Base-by-base conservation (phyloP, 2,113 vertebrate species). In the Cygnus buccinator region DNA sequence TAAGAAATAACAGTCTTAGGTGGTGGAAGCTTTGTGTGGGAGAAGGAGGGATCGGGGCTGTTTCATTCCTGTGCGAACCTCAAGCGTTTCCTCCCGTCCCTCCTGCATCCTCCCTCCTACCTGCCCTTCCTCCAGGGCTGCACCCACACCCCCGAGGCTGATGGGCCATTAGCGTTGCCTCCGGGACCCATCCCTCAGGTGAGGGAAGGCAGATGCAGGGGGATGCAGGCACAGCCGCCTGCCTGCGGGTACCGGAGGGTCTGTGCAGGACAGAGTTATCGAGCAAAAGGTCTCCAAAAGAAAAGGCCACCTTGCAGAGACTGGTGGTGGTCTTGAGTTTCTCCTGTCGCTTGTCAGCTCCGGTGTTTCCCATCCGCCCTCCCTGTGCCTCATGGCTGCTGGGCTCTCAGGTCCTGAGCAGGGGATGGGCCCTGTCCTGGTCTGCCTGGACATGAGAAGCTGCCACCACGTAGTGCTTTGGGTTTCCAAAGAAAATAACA, bases 51-150 rank as follows among this genome's bases (percentile, higher is more conserved):
- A 41, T 5, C 8, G 66, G 57, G 55, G 20, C 33, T 61, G 37
- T 87, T 85, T 79, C 79, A 75, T 91, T 82, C 59, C 63, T 82
- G 9, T 54, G 29, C 48, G 82, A 88, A 73, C 63, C 28, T 68
- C 46, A 26, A 3, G 33, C 3, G 2, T 86, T 90, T 92, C 50
- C 48, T 92, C 39, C 39, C 0, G 0, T 71, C 12, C 35, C 16
- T 15, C 15, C 35, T 61, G 48, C 7, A 3, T 52, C 66, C 72
- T 72, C 14, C 59, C 12, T 68, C 54, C 54, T 26, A 6, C 13
- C 63, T 79, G 52, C n/a, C 72, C 43, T 41, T 41, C 35, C 79
- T 74, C 13, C 46, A 20, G 85, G 62, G 13, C 83, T 73, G 63
- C 19, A 23, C 63, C 54, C 28, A 48, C 20, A 39, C 37, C 63